These are phyloP conservation scores for Ericerus pela DNA, from an alignment of 1,140 invertebrate genomes.

Conservation along the genomic window DNA sequence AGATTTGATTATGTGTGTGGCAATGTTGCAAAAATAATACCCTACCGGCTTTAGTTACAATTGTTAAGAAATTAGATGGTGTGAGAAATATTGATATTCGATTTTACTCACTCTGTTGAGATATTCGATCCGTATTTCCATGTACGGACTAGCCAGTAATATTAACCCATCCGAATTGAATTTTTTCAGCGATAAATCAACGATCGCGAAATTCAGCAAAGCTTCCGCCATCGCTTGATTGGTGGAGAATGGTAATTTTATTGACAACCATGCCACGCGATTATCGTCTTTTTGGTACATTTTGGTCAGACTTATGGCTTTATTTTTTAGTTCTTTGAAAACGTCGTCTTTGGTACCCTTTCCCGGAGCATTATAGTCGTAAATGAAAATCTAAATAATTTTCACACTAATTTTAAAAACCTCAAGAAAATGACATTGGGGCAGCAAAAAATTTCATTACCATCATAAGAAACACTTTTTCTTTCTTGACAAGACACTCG, in stretches of 20 bases:
- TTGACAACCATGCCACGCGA: conserved; percentile 54
- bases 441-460: conserved; percentile 34
- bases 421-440: neutral
- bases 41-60: too few relatives aligned
- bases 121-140: conserved; percentile 60
- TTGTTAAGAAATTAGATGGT: too few relatives aligned
- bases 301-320: conserved; percentile 42
- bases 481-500: conserved; percentile 53
- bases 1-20: too few relatives aligned
- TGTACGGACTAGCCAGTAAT: conserved; percentile 44
- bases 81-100: neutral
- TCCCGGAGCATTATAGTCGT: conserved; percentile 40
- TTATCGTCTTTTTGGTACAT: conserved; percentile 51
- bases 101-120: conserved; percentile 50
- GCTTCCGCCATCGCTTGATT: conserved; percentile 28
- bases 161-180: conserved; percentile 52
- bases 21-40: too few relatives aligned
- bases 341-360: conserved; percentile 45
- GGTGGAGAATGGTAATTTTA: conserved; percentile 37
- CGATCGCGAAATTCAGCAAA: conserved; percentile 46
- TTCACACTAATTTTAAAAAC: neutral
- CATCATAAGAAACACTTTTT: conserved; percentile 59
- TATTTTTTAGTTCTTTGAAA: conserved; percentile 46
- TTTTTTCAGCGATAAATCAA: conserved; percentile 55
- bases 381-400: conserved; percentile 41